Evolutionary conservation across 2,113 vertebrate species (phyloP), one percentile per base, ranked within the genome.

Genomic region (Petrocephalus zakoni): DNA sequence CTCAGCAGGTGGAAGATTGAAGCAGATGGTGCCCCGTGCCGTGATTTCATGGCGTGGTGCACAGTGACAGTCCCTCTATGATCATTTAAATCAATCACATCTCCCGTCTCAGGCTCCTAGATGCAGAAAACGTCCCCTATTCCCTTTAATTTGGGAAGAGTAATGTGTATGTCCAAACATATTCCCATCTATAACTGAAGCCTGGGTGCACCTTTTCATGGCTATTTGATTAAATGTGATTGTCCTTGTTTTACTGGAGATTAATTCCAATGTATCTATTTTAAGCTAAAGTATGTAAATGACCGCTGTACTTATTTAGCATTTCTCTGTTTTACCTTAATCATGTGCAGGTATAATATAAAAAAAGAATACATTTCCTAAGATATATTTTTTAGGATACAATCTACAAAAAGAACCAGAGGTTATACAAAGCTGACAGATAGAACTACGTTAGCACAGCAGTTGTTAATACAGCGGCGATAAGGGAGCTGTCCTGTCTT

Each of bases 1-100:
- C 52, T 21, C 68, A 92, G 91, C 92, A 93, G 90, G 92, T 92
- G 93, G 90, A 90, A 86, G 92, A 49, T 89, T 87, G 42, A 88
- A 90, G 90, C 93, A 94, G 93, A 93, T 93, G 93, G 92, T 90
- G 89, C 85, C 87, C 92, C 92, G 92, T 88, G 89, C 87, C 84
- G 53, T 86, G 85, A 90, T 89, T 91, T 89, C 58, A 61, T 86
- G 85, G 81, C 42, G 58, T 46, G 22, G 11, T 49, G 58, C 87
- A 75, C 81, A 88, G 52, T 51, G 90, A 88, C 91, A 85, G 85
- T 55, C 88, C 64, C 64, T 88, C 88, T 87, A 88, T 91, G 90
- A 90, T 92, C 87, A 88, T 88, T 88, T 68, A 82, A 87, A 82
- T 86, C 64, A 88, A 68, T 89, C 58, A 88, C 9, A 68, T 25